phyloP scores from a whole-genome alignment of 2,113 vertebrate genomes.

The Leptodactylus fuscus region DNA sequence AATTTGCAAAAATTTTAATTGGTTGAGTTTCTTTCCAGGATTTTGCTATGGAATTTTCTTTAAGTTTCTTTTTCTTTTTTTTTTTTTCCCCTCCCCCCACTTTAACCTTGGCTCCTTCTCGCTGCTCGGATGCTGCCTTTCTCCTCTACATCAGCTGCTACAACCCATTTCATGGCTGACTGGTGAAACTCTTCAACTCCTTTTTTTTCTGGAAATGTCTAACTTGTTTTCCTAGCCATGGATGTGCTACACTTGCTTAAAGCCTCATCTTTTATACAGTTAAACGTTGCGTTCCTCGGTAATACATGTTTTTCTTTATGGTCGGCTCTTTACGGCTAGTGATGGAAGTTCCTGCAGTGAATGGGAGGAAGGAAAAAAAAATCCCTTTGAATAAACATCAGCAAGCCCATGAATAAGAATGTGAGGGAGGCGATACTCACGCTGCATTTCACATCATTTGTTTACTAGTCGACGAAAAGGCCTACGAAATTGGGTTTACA shows the following conservation, averaged over 20 bases:
- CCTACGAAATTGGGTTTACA: not conserved
- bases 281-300: conserved; percentile 18
- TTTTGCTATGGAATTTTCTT: conserved; percentile 58
- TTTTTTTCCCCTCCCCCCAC: conserved; percentile 62
- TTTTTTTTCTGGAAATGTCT: conserved; percentile 62
- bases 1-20: not conserved
- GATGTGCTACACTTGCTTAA: conserved; percentile 58
- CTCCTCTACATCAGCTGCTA: conserved; percentile 74
- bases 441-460: not conserved
- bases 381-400: conserved; percentile 8
- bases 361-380: not conserved
- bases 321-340: not conserved
- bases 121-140: conserved; percentile 61
- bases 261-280: conserved; percentile 51
- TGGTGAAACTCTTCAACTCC: conserved; percentile 75
- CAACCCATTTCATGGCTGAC: conserved; percentile 82
- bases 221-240: conserved; percentile 62
- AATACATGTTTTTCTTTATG: not conserved
- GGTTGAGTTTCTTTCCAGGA: not conserved
- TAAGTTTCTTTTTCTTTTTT: conserved; percentile 42
- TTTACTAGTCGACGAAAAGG: conserved; percentile 10
- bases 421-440: not conserved
- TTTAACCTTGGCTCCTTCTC: conserved; percentile 67
- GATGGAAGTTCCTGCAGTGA: not conserved
- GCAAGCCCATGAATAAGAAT: conserved; percentile 31